Evolutionary conservation across 2,113 vertebrate species (phyloP), one percentile per base, ranked within the genome.

Genomic region (Hoplias malabaricus): DNA sequence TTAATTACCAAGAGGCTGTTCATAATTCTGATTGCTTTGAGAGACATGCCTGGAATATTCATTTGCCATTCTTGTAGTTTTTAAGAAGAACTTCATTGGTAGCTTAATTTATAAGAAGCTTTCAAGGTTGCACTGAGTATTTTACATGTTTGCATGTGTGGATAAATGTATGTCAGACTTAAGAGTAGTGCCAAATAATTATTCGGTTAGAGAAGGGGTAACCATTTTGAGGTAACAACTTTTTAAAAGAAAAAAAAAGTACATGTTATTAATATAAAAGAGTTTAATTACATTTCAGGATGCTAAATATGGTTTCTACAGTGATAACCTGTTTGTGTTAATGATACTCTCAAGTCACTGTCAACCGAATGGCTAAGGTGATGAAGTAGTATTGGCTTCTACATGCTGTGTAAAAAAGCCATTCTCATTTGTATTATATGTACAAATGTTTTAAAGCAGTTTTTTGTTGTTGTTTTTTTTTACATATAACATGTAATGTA

Each of bases 1-100:
- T 82, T 80, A 87, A 87, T 87, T 87, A 85, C 65, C 61, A 79
- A 82, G 80, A 84, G 80, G 82, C 78, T 68, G 50, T 83, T 85
- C 43, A 59, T 83, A 82, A 80, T 73, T 69, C 54, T 33, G 63
- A 74, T 56, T 57, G 82, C 81, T 82, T 78, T 82, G 77, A 85
- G 75, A 75, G 67, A 46, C 50, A 82, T 78, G 82, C 71, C 34
- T 68, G 80, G 82, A 81, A 86, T 84, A 80, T 78, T 84, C 68
- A 73, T 62, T 74, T 65, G 27, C 56, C 63, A 42, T 79, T 36
- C 38, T 63, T 43, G 61, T 29, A 31, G 31, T 67, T 75, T 59
- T 68, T 56, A 56, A 76, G 76, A 73, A 75, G 43, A 48, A 57
- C 57, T 75, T 42, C 40, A 43, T 43, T 43, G 13, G 36, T n/a